Percentiles rank a stretch among this genome's conserved stretches.
Conservation (phyloP, 2,888 invertebrate genomes). For the Geotrupes spiniger region DNA sequence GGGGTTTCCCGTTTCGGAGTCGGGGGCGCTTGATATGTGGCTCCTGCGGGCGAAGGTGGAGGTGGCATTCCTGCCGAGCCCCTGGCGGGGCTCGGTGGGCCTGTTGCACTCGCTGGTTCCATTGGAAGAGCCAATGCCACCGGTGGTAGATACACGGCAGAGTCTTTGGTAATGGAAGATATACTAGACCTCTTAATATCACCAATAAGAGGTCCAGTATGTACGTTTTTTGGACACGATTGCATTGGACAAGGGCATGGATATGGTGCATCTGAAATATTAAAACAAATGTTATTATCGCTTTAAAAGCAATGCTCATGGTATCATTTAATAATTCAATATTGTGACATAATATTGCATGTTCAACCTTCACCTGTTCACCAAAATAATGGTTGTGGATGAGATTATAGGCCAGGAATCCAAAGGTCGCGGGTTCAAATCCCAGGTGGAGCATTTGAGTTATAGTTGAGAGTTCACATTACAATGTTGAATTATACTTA, state of each 20-base stretch:
- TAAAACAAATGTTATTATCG: slow-evolving; percentile 1
- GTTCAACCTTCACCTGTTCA: too few relatives aligned
- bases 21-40: slow-evolving; percentile 47
- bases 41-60: slow-evolving; percentile 57
- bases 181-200: slow-evolving; percentile 71
- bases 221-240: slow-evolving; percentile 97
- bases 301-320: too few relatives aligned
- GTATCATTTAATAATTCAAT: too few relatives aligned
- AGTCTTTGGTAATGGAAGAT: slow-evolving; percentile 47
- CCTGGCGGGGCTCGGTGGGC: slow-evolving; percentile 67
- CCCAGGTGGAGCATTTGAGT: too few relatives aligned
- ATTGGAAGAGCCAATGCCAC: slow-evolving; percentile 53
- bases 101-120: slow-evolving; percentile 54
- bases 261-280: slow-evolving; percentile 55
- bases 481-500: too few relatives aligned
- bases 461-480: too few relatives aligned
- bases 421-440: too few relatives aligned
- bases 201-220: slow-evolving; percentile 98
- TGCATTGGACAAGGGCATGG: slow-evolving; percentile 87
- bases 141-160: slow-evolving; percentile 48
- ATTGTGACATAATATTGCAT: too few relatives aligned
- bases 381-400: too few relatives aligned
- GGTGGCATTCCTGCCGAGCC: slow-evolving; percentile 67
- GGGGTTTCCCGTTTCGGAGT: slow-evolving; percentile 36
- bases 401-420: too few relatives aligned